Percentiles rank a stretch among this genome's conserved stretches.
These are phyloP conservation scores for Cyclargus thomasi DNA, from an alignment of 1,140 invertebrate species.

Conservation along the genomic window DNA sequence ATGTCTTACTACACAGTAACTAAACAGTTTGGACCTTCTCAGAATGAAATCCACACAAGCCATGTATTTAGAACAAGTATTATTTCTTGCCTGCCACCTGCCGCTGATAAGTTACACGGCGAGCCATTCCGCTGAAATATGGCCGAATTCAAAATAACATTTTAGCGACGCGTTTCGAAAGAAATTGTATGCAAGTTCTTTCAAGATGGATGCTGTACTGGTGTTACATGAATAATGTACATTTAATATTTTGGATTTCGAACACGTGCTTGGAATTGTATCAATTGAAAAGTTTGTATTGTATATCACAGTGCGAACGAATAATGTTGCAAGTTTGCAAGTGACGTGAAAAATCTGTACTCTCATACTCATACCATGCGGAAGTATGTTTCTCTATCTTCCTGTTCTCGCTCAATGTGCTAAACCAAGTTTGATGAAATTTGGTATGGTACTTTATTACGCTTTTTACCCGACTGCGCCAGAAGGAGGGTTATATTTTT, in stretches of 20 bases:
- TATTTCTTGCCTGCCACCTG: conserved; percentile 2
- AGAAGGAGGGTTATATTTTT: too few relatives aligned
- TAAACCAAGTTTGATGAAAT: too few relatives aligned
- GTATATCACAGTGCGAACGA: not conserved
- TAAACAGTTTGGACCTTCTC: not conserved
- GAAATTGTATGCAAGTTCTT: conserved; percentile 19
- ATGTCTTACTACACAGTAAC: too few relatives aligned
- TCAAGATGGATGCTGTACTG: conserved; percentile 27
- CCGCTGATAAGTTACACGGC: conserved; percentile 1
- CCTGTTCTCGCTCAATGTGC: too few relatives aligned
- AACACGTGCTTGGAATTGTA: conserved; percentile 25
- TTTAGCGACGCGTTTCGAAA: conserved; percentile 23
- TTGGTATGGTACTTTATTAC: too few relatives aligned
- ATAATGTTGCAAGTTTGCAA: not conserved
- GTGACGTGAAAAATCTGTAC: not conserved
- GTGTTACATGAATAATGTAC: conserved; percentile 30
- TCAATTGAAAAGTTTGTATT: conserved; percentile 21
- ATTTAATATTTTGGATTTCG: conserved; percentile 31
- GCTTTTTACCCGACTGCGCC: too few relatives aligned
- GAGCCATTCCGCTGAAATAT: conserved; percentile 18
- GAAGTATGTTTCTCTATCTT: too few relatives aligned
- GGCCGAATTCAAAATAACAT: conserved; percentile 26
- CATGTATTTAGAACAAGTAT: conserved; percentile 1
- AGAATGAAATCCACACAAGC: not conserved
- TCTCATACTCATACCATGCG: too few relatives aligned